phyloP scores from a whole-genome alignment of 1,140 invertebrate species.

The Stegodyphus mimosarum region DNA sequence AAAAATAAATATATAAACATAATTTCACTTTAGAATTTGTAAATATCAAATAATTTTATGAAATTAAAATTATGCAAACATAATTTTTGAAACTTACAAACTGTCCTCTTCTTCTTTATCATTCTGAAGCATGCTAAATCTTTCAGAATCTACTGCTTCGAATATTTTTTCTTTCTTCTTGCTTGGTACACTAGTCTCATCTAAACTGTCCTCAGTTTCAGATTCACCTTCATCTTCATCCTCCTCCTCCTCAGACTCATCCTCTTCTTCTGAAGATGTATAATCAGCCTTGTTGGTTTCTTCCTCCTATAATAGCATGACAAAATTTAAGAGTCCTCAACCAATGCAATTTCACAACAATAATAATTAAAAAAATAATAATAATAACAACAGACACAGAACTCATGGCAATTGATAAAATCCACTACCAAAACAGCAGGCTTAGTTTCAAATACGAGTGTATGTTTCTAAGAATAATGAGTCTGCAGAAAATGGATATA shows the following conservation, averaged over 20 bases:
- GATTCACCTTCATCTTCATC: slow-evolving; percentile 13
- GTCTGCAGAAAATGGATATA: too few species aligned
- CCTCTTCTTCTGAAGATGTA: neutral
- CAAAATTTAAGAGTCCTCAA: neutral
- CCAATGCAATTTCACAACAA: neutral
- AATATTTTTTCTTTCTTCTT: slow-evolving; percentile 11
- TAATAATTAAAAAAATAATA: neutral
- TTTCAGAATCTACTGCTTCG: slow-evolving; percentile 35
- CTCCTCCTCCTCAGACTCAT: neutral
- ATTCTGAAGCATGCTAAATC: slow-evolving; percentile 25
- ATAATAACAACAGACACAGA: neutral
- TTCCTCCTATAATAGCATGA: slow-evolving; percentile 2
- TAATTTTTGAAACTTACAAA: slow-evolving; percentile 5
- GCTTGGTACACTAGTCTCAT: neutral
- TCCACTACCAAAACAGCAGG: too few species aligned
- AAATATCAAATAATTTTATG: too few species aligned
- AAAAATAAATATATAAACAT: too few species aligned
- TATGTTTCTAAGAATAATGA: too few species aligned
- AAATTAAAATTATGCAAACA: too few species aligned
- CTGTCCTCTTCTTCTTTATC: slow-evolving; percentile 28
- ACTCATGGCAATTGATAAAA: neutral
- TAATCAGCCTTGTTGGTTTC: neutral
- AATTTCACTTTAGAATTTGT: too few species aligned
- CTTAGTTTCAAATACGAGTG: too few species aligned
- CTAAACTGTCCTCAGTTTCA: slow-evolving; percentile 11